Conservation (phyloP, 2,888 invertebrate genomes). For the Lycia hirtaria region DNA sequence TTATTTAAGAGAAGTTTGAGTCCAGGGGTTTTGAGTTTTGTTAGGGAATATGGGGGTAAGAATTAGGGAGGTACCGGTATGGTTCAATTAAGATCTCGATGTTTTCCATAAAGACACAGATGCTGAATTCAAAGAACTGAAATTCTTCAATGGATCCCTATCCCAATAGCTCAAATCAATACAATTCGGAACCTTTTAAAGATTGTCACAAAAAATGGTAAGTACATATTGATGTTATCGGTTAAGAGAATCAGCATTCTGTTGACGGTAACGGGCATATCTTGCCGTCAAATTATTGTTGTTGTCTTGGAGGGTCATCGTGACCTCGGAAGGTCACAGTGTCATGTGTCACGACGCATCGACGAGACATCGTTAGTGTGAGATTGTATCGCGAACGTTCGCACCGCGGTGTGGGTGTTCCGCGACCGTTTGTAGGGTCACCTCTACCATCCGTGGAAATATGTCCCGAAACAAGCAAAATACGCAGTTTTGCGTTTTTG, state of each 20-base stretch:
- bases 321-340: slow-evolving; percentile 36
- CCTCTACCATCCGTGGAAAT: neutral
- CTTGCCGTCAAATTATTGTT: slow-evolving; percentile 32
- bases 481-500: no score
- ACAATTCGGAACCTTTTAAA: no score
- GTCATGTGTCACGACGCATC: slow-evolving; percentile 31
- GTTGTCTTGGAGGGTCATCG: slow-evolving; percentile 32
- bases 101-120: no score
- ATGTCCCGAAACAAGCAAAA: no score
- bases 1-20: no score
- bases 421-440: slow-evolving; percentile 10
- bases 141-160: no score
- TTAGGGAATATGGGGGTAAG: no score
- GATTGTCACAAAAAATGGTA: neutral
- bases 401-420: slow-evolving; percentile 18
- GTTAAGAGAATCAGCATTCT: slow-evolving; percentile 3
- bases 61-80: no score
- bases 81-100: no score
- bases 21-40: no score
- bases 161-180: no score
- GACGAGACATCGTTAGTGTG: slow-evolving; percentile 42
- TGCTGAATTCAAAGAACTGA: no score
- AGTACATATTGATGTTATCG: slow-evolving; percentile 20
- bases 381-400: slow-evolving; percentile 30
- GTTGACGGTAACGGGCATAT: slow-evolving; percentile 32